Evolutionary conservation across 2,888 invertebrate species (phyloP), one percentile per base, ranked within the genome.

Genomic region (Anticlea derivata): DNA sequence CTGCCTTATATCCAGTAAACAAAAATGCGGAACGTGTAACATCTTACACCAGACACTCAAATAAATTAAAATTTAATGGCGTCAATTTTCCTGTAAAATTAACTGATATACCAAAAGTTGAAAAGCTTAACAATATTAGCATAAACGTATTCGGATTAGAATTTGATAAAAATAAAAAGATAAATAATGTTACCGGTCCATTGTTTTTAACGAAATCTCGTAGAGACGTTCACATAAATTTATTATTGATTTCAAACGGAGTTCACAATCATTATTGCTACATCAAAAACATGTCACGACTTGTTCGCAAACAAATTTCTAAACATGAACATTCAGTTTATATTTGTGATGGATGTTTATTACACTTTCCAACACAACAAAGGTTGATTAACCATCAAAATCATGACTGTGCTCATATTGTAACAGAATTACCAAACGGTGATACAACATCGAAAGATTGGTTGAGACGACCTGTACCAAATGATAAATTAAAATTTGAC

Each of bases 61-160:
- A 49, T 20, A 47, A 47, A 37, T n/a, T 45, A 23, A 43, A 39
- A 10, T 39, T 24, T 7, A n/a, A 45, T 29, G 41, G 31, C 29
- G 34, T 41, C 1, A 27, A n/a, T 13, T 35, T 49, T 10, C 37
- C 49, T 1, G 37, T 41, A 6, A 41, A 41, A 10, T 11, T 41
- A 23, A 27, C 7, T 17, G 47, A 37, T 7, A 24, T 41, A 41
- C 7, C 27, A 4, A 41, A 35, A 29, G 11, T 49, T n/a, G 41
- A 49, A 37, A 29, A 29, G 24, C 20, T 22, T n/a, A n/a, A n/a
- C n/a, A n/a, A n/a, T n/a, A n/a, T n/a, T n/a, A n/a, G n/a, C n/a
- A n/a, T n/a, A n/a, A 38, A 27, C 27, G 34, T 44, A 2, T 44
- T 34, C 11, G 27, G 35, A 7, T 11, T 33, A 31, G 33, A 47